Conservation (phyloP, 2,113 vertebrate genomes). For the Lepus americanus region DNA sequence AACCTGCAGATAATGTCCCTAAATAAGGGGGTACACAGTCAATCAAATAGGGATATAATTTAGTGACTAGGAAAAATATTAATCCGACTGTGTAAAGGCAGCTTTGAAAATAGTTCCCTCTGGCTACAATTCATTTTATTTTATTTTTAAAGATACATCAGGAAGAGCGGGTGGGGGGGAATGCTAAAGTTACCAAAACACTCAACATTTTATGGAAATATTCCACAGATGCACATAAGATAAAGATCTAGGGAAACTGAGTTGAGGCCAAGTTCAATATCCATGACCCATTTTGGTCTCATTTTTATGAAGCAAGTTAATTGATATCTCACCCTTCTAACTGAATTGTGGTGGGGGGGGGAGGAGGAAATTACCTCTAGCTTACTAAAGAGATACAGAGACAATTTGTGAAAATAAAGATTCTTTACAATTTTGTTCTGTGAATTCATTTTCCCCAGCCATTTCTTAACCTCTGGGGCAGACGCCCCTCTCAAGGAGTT, state of each 20-base stretch:
- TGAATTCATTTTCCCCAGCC: neutral
- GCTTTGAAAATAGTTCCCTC: neutral
- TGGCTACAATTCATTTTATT: slow-evolving; percentile 39
- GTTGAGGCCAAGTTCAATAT: slow-evolving; percentile 58
- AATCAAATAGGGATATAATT: slow-evolving; percentile 28
- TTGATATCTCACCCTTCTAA: slow-evolving; percentile 18
- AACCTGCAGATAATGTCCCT: slow-evolving; percentile 63
- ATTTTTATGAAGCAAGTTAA: slow-evolving; percentile 52
- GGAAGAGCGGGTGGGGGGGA: neutral
- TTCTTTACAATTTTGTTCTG: neutral
- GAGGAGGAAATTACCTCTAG: slow-evolving; percentile 33
- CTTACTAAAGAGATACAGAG: neutral
- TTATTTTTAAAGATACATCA: slow-evolving; percentile 61
- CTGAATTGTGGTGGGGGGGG: slow-evolving; percentile 27
- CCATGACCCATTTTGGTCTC: slow-evolving; percentile 10
- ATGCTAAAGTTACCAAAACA: slow-evolving; percentile 63
- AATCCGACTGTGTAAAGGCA: slow-evolving; percentile 45
- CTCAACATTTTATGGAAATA: slow-evolving; percentile 59
- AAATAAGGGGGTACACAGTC: slow-evolving; percentile 59
- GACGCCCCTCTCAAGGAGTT: neutral
- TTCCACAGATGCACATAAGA: slow-evolving; percentile 29
- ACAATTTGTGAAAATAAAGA: neutral
- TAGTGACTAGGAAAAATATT: slow-evolving; percentile 66
- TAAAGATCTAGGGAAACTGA: slow-evolving; percentile 42
- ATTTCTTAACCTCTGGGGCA: neutral